Evolutionary conservation across 2,797 vertebrate species (phyloP), one percentile per base, ranked within the genome.

Genomic region (Eupleurogrammus muticus): DNA sequence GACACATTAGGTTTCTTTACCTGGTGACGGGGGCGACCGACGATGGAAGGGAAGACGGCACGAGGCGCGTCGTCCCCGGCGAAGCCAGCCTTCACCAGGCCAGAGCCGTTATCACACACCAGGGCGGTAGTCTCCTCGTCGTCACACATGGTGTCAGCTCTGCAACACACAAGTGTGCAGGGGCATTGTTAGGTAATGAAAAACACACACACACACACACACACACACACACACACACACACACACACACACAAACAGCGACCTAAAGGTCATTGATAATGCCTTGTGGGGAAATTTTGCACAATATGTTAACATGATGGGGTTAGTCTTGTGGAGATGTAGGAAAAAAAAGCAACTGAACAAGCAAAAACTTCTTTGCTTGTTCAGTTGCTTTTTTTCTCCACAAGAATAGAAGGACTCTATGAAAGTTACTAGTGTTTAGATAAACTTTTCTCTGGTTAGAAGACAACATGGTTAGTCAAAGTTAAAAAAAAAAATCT

Each of bases 91-190:
- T 97, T 98, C 62, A 97, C 96, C 87, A 98, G 93, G 62, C 96
- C 96, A 0, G 96, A 98, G 67, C 97, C 97, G 4, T 98, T 98
- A 81, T 98, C 97, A 53, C 97, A 97, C 88, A 98, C 97, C 71
- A 98, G 89, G 6, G 97, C 96, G 2, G 97, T 97, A 38, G 95
- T 97, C 85, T 97, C 96, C 62, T 97, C 97, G 58, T 98, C 97
- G 91, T 98, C 96, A 32, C 97, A 97, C 97, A 98, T 98, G 81
- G 66, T 86, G 83, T 84, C 80, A 70, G 87, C 65, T 75, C 73
- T 88, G 75, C 28, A 77, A 82, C 35, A 73, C 62, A 75, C 51
- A 6, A 34, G 12, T 38, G 19, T n/a, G 16, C 47, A 6, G 48
- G 19, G 20, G 32, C 44, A 61, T 9, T 10, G 24, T 80, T 64